A percentile compares a stretch with the other conserved stretches of the same genome.
Conservation (phyloP, 2,797 vertebrate species). For the Sebastes variabilis region DNA sequence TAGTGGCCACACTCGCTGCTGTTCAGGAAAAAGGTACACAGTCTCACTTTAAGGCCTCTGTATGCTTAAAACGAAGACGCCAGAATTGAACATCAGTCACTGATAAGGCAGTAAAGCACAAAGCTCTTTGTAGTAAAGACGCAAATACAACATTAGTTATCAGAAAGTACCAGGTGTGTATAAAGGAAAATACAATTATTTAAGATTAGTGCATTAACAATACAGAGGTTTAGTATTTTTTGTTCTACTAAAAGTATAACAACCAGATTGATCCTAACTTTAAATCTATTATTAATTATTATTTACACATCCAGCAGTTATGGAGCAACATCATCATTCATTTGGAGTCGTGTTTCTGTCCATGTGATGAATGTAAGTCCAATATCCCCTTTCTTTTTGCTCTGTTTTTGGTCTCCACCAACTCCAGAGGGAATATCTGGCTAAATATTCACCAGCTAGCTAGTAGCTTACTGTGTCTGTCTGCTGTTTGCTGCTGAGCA, state of each 20-base stretch:
- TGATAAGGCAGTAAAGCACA: background rate
- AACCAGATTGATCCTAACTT: background rate
- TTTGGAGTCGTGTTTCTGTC: too few species aligned
- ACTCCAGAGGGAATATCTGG: background rate
- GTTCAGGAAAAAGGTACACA: background rate
- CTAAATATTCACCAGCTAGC: background rate
- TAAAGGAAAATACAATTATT: background rate
- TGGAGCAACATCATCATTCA: background rate
- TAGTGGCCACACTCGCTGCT: background rate
- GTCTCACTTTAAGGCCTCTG: background rate
- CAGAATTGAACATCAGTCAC: background rate
- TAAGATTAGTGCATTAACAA: background rate
- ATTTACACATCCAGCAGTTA: background rate
- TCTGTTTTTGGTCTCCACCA: background rate
- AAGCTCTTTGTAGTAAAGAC: background rate
- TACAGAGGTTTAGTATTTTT: background rate
- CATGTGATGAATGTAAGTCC: background rate
- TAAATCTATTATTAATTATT: background rate
- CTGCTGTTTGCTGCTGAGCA: background rate
- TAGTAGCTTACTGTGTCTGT: background rate
- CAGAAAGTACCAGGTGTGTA: background rate
- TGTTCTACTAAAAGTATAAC: too few species aligned
- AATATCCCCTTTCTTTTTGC: background rate
- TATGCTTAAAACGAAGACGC: background rate
- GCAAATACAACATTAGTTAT: background rate